Evolutionary conservation across 2,113 vertebrate genomes (phyloP).

Genomic region (Turdus rufiventris): DNA sequence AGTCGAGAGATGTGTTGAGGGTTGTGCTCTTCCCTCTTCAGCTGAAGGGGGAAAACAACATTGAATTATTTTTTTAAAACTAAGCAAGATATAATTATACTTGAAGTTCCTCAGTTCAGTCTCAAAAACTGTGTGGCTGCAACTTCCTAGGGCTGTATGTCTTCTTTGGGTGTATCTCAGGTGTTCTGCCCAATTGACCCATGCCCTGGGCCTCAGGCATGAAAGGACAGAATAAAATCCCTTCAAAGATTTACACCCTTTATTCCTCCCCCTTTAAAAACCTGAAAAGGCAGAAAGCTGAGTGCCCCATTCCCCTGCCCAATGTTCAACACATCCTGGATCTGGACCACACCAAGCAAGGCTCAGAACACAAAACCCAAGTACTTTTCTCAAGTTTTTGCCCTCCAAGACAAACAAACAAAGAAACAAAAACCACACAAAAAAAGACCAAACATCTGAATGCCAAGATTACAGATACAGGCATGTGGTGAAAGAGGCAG

Average conservation of each 20-base stretch:
- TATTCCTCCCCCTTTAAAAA: not conserved
- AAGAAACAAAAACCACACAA: too few relatives aligned
- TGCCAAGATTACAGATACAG: not conserved
- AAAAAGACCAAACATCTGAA: not conserved
- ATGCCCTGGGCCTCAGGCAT: not conserved
- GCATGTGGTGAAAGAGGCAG: not conserved
- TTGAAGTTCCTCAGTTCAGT: not conserved
- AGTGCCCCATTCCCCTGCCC: accelerated
- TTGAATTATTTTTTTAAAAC: not conserved
- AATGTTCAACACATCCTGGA: not conserved
- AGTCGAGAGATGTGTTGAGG: not conserved
- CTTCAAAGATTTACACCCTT: not conserved
- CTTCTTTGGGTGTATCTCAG: not conserved
- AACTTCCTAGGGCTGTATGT: not conserved
- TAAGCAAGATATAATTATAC: not conserved
- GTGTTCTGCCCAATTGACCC: not conserved
- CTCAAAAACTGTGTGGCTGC: not conserved
- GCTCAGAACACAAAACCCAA: not conserved
- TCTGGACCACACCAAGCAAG: not conserved
- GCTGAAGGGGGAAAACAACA: not conserved
- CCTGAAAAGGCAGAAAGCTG: not conserved
- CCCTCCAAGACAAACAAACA: not conserved
- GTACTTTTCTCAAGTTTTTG: not conserved
- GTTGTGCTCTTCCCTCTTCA: not conserved
- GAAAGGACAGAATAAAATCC: not conserved